Evolutionary conservation across 2,888 invertebrate species (phyloP), one percentile per base, ranked within the genome.

Genomic region (Trissonchulus latispiculum): DNA sequence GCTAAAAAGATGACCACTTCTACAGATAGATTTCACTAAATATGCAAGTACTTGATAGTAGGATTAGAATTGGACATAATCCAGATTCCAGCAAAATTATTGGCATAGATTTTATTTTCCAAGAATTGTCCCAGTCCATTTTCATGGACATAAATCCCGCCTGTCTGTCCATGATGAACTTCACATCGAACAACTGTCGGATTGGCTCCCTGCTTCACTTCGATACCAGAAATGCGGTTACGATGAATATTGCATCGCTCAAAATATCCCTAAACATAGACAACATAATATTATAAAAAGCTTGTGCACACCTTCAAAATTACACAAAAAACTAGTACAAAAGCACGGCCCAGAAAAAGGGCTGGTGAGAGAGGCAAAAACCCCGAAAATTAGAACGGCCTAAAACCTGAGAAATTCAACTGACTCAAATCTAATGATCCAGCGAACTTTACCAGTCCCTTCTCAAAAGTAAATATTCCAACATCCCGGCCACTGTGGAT

Each of bases 31-130:
- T n/a, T n/a, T n/a, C n/a, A n/a, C n/a, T n/a, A n/a, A n/a, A n/a
- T n/a, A n/a, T n/a, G n/a, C n/a, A n/a, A n/a, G n/a, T n/a, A 48
- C 48, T 48, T 48, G 23, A 99, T 99, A 31, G 97, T 99, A 29
- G 97, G 97, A 85, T 99, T 97, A 82, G 95, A 95, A 82, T 95
- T 95, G 0, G 96, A 96, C 32, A 97, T 99, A 80, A 99, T 97
- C 97, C 97, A 99, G 61, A 99, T 96, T 48, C 93, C 97, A 76
- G 97, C 97, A 85, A 97, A 99, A 85, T 97, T 96, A 86, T 99
- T 99, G 3, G 95, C 94, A 86, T 97, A 97, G 82, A 99, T 99
- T 84, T 94, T 93, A 87, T 99, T 99, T 85, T 99, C 97, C 83
- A 97, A 94, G 84, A 99, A 99, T 86, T 97, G 97, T 3, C 97